Conservation (phyloP, 2,797 vertebrate genomes). For the Phrynocephalus forsythii region DNA sequence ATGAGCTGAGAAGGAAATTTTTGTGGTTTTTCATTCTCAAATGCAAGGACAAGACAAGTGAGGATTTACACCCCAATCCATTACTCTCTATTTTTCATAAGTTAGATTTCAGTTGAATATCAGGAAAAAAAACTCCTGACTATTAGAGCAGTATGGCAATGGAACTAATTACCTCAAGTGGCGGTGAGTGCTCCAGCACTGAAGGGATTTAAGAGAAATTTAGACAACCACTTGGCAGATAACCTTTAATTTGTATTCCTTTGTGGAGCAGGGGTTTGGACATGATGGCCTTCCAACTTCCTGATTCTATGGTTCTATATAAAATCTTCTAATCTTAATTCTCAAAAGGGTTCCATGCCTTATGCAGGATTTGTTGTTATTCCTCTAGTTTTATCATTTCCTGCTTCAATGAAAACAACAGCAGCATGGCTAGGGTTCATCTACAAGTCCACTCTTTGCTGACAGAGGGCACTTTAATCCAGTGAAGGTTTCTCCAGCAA, state of each 20-base stretch:
- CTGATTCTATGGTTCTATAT: too few relatives aligned
- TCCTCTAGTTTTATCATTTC: background rate
- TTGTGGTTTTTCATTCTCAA: background rate
- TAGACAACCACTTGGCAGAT: too few relatives aligned
- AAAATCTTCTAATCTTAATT: background rate
- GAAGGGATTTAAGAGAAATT: too few relatives aligned
- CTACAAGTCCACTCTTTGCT: background rate
- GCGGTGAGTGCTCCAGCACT: too few relatives aligned
- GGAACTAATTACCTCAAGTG: too few relatives aligned
- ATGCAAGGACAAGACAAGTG: background rate
- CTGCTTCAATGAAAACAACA: background rate
- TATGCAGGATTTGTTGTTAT: background rate
- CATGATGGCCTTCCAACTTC: too few relatives aligned
- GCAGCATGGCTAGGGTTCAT: background rate
- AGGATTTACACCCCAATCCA: background rate
- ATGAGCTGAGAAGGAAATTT: too few relatives aligned
- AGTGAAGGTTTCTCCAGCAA: background rate
- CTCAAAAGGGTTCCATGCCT: background rate
- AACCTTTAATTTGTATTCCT: too few relatives aligned
- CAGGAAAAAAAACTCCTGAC: too few relatives aligned
- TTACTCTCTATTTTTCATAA: background rate
- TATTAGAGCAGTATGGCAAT: too few relatives aligned
- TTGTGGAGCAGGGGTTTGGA: too few relatives aligned
- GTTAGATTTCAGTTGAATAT: background rate
- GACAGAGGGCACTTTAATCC: background rate